Evolutionary conservation across 1,140 invertebrate species (phyloP).

Genomic region (Trichonephila clavata): DNA sequence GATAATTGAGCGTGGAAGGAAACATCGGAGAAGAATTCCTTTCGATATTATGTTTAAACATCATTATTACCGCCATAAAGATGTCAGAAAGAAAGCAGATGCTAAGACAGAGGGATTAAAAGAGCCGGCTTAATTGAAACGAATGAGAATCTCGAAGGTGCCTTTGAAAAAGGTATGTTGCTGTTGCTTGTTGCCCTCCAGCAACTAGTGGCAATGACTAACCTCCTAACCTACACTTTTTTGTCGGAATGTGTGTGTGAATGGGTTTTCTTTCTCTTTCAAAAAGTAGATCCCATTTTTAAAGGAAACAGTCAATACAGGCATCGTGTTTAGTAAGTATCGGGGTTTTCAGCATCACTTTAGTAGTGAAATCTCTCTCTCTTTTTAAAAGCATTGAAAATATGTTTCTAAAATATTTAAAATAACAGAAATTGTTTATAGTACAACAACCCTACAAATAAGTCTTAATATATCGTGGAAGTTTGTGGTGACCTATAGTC

Average conservation of each 20-base stretch:
- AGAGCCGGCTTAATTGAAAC: not conserved
- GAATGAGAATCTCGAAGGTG: not conserved
- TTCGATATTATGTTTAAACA: not conserved
- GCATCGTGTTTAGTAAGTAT: too few relatives aligned
- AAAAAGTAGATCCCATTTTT: too few relatives aligned
- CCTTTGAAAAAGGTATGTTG: not conserved
- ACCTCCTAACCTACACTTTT: not conserved
- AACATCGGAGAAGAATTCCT: not conserved
- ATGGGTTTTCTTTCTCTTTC: too few relatives aligned
- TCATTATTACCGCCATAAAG: slow-evolving; percentile 18
- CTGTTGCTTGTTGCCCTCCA: not conserved
- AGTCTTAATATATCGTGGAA: too few relatives aligned
- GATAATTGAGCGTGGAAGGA: not conserved
- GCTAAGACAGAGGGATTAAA: not conserved
- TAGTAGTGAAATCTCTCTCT: too few relatives aligned
- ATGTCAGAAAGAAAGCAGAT: not conserved
- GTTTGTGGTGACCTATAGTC: too few relatives aligned
- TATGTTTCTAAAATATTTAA: too few relatives aligned
- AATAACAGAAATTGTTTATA: too few relatives aligned
- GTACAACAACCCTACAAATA: too few relatives aligned
- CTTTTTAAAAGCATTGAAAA: too few relatives aligned
- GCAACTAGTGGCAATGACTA: not conserved
- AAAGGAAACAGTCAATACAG: too few relatives aligned
- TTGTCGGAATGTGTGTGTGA: not conserved
- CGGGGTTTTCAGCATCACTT: too few relatives aligned